Evolutionary conservation across 1,140 invertebrate genomes (phyloP).

Genomic region (Drosophila suzukii): DNA sequence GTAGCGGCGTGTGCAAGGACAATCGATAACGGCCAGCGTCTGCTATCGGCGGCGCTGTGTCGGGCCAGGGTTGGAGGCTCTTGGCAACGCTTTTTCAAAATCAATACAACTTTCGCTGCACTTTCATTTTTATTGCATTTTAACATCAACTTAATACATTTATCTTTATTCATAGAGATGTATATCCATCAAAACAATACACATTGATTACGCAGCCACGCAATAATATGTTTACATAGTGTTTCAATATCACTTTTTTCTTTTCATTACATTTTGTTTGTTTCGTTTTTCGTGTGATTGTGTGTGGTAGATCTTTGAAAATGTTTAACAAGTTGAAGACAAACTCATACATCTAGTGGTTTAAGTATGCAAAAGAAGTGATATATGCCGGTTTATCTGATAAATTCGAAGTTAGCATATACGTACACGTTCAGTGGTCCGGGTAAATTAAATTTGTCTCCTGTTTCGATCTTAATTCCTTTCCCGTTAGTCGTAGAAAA

Average conservation of each 20-base stretch:
- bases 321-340: constrained; percentile 63
- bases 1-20: constrained; percentile 44
- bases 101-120: constrained; percentile 16
- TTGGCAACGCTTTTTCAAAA: constrained; percentile 1
- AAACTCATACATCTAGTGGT: constrained; percentile 40
- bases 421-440: constrained; percentile 63
- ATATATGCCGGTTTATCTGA: constrained; percentile 58
- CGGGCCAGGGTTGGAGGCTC: not conserved
- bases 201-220: constrained; percentile 67
- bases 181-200: constrained; percentile 78
- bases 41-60: constrained; percentile 34
- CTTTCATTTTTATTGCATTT: constrained; percentile 62
- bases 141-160: constrained; percentile 81
- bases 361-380: constrained; percentile 71
- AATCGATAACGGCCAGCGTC: constrained; percentile 57
- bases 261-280: constrained; percentile 42
- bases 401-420: constrained; percentile 78
- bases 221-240: constrained; percentile 78
- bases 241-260: constrained; percentile 77
- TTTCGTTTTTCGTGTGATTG: constrained; percentile 23
- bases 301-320: constrained; percentile 56
- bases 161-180: constrained; percentile 67
- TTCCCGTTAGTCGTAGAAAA: constrained; percentile 32
- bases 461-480: constrained; percentile 27
- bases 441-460: constrained; percentile 68